Evolutionary conservation across 2,797 vertebrate species (phyloP).

Genomic region (Platyrinchus mystaceus): DNA sequence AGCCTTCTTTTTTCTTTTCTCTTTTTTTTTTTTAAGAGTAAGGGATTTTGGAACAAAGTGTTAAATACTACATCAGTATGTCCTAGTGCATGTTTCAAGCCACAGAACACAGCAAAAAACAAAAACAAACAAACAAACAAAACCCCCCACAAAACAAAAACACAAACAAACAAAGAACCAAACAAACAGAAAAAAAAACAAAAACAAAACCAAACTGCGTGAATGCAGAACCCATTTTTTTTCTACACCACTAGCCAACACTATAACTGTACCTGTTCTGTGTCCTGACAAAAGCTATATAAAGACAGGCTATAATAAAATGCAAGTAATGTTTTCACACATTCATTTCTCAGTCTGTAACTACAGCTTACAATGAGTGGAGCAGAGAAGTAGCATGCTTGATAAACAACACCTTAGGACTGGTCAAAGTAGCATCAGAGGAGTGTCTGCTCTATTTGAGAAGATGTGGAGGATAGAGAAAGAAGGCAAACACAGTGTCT

Average conservation of each 20-base stretch:
- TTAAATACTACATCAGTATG: background rate
- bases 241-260: background rate
- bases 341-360: background rate
- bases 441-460: background rate
- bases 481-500: background rate
- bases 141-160: too few relatives aligned
- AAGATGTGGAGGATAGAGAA: background rate
- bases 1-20: accelerated
- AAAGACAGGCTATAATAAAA: background rate
- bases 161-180: too few relatives aligned
- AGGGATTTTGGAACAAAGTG: background rate
- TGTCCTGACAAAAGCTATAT: background rate
- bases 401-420: background rate
- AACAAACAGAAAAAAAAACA: too few relatives aligned
- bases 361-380: background rate
- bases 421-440: background rate
- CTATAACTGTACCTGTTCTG: accelerated
- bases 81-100: background rate
- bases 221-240: background rate
- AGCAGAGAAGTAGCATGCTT: background rate
- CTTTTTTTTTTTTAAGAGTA: background rate
- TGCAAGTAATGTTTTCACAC: background rate
- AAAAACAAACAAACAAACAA: too few relatives aligned
- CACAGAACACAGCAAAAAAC: background rate
- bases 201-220: background rate